Base-by-base conservation (phyloP, 2,113 vertebrate species). In the Formicarius rufipectus region DNA sequence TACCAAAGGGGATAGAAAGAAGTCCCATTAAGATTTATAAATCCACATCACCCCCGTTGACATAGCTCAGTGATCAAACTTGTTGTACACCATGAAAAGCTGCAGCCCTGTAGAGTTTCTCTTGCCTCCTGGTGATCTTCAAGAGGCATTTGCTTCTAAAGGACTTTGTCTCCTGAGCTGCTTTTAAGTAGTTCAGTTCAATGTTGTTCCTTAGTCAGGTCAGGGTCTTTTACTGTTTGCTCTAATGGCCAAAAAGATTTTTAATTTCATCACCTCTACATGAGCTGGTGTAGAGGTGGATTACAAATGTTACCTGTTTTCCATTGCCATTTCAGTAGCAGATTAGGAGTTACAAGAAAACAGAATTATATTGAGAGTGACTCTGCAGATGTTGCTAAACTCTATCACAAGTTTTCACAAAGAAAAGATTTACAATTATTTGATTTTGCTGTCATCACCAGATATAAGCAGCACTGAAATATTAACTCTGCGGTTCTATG, bases 1-100 rank as follows among this genome's bases (percentile, higher is more conserved):
- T 23, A 79, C 45, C 47, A 89, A 78, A 92, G 20, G 47, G 47
- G 27, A 82, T 50, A 42, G 73, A 55, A 73, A 69, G 40, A 73
- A 56, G 33, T 56, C 93, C 67, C 31, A 67, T 67, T 74, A 91
- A 75, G 71, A 76, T 91, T 87, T 87, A 67, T 85, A 67, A 25
- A 91, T 7, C 78, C 52, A 74, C 59, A 86, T 69, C 55, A 30
- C 71, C 66, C 28, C 55, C 62, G n/a, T 30, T 6, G 10, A 45
- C 75, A 60, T 47, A 77, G 72, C 67, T 86, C 75, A 69, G 35
- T 69, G 78, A 93, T 94, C 87, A 96, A 67, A 88, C 63, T 72
- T 2, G 1, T 2, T 6, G 15, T 5, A 45, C 50, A 39, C 75
- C 82, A 50, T 62, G 55, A 83, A 89, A 82, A 78, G 50, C 58